Evolutionary conservation across 2,888 invertebrate genomes (phyloP), one percentile per base, ranked within the genome.

Genomic region (Drosophila gaucha): DNA sequence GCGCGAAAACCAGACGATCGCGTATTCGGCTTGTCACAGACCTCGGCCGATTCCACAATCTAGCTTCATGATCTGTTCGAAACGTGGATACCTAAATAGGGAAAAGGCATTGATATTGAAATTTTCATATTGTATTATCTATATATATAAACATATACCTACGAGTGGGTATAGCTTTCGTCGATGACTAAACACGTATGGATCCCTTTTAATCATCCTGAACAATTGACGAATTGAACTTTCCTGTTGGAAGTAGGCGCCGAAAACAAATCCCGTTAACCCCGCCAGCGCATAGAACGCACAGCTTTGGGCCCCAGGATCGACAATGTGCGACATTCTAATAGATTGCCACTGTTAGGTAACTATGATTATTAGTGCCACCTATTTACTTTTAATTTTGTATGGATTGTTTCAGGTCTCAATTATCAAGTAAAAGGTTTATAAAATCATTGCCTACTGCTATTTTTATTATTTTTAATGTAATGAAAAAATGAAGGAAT

Each of bases 161-260:
- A 87, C 84, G 35, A 82, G 46, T 3, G 74, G 71, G 12, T 85
- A 84, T 0, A 84, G 49, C 47, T 69, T 87, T 0, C 69, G 70
- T 0, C 84, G 83, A 47, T 85, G 41, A n/a, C 72, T 41, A n/a
- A 65, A 87, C 1, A 86, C 16, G 41, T 79, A 67, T 0, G 87
- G 87, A 62, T 84, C 79, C 24, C 50, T 64, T 5, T 30, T 36
- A 1, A 87, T 74, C 12, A 73, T 46, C 12, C 33, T 35, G 26
- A 74, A 71, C 2, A 84, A 46, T 14, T 77, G 66, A 6, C 67
- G 57, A 14, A 67, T 68, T 0, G 86, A 65, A 1, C 35, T 35
- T 36, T 84, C 88, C 38, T 83, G 79, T 20, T 85, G 87, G 30
- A 73, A 70, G 36, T 73, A 77, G 10, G 67, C 73, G 2, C 84